A percentile compares a stretch with the other conserved stretches of the same genome.
Conservation (phyloP, 2,797 vertebrate species). For the Sebastes umbrosus region DNA sequence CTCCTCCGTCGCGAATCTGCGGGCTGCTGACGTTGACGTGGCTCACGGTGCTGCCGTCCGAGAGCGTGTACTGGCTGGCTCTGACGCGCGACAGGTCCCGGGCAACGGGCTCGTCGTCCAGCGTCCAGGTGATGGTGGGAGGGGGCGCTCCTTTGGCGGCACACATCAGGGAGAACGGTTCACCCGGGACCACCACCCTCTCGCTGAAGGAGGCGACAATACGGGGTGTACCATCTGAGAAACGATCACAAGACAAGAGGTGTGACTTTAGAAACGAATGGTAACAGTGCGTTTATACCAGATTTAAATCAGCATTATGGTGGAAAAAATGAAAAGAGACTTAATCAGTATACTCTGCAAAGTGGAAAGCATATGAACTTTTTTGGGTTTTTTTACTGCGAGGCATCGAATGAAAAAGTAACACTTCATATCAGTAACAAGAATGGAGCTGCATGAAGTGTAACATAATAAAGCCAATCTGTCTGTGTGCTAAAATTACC, state of each 20-base stretch:
- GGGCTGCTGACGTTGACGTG: slow-evolving; percentile 96
- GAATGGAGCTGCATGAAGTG: not conserved
- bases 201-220: slow-evolving; percentile 98
- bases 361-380: not conserved
- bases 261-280: not conserved
- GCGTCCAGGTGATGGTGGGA: slow-evolving; percentile 95
- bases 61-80: slow-evolving; percentile 96
- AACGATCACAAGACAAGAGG: not conserved
- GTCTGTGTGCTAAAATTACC: not conserved
- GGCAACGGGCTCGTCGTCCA: slow-evolving; percentile 94
- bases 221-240: slow-evolving; percentile 93
- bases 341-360: not conserved
- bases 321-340: not conserved
- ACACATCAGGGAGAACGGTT: slow-evolving; percentile 97
- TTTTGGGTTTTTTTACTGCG: no score
- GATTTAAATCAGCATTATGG: not conserved
- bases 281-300: not conserved
- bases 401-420: not conserved
- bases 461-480: not conserved
- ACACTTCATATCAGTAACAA: not conserved
- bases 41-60: slow-evolving; percentile 94
- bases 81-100: slow-evolving; percentile 88
- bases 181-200: slow-evolving; percentile 95
- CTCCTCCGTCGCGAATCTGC: slow-evolving; percentile 96
- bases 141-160: slow-evolving; percentile 96